These are phyloP conservation scores for Phytoseiulus persimilis DNA, from an alignment of 2,888 invertebrate genomes.

Conservation along the genomic window DNA sequence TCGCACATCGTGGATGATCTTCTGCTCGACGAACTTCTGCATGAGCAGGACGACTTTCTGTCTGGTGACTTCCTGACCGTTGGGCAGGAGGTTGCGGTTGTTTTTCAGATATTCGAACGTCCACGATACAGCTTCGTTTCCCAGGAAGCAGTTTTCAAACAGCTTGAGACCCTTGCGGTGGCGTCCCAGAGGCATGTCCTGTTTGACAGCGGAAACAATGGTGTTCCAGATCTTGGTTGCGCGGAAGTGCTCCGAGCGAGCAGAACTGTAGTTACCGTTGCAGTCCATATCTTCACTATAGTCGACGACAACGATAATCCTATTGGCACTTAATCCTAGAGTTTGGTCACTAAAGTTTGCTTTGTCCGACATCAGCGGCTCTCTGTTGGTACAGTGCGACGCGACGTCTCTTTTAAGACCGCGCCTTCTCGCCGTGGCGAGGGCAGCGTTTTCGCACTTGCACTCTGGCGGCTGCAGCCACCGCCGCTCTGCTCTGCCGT, in stretches of 20 bases:
- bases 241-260: slow-evolving; percentile 23
- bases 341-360: background rate
- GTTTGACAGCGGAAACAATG: slow-evolving; percentile 5
- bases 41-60: slow-evolving; percentile 23
- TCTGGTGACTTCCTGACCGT: slow-evolving; percentile 17
- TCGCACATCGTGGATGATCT: slow-evolving; percentile 14
- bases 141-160: slow-evolving; percentile 15
- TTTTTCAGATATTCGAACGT: slow-evolving; percentile 8
- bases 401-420: background rate
- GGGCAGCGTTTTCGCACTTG: background rate
- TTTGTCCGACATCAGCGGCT: background rate
- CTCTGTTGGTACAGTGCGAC: background rate
- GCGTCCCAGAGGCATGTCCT: background rate
- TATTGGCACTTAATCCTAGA: background rate
- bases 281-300: background rate
- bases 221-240: slow-evolving; percentile 27
- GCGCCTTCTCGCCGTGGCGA: background rate
- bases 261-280: background rate
- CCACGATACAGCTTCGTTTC: slow-evolving; percentile 18
- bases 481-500: background rate
- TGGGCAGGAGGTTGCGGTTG: slow-evolving; percentile 7
- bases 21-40: slow-evolving; percentile 34
- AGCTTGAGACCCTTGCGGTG: slow-evolving; percentile 12
- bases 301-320: background rate
- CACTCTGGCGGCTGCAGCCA: background rate